Evolutionary conservation across 2,888 invertebrate species (phyloP).

Genomic region (Eupelmus urozonus): DNA sequence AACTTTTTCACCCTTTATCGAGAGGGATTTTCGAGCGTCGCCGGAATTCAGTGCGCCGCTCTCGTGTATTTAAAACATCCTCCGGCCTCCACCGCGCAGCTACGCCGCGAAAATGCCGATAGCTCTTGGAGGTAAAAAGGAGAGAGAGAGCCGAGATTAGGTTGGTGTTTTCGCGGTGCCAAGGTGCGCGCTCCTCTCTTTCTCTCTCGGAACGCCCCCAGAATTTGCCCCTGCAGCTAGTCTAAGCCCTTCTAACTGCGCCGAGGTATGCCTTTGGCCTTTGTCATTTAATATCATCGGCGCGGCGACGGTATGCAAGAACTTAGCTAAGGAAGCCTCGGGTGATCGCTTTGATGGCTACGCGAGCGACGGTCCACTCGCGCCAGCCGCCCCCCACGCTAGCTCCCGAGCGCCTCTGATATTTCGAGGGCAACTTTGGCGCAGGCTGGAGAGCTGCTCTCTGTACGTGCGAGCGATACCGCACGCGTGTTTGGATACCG

Average conservation of each 20-base stretch:
- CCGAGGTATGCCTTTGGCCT: constrained; percentile 76
- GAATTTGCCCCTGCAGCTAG: constrained; percentile 69
- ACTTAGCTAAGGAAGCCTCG: constrained; percentile 74
- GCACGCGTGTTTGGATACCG: not conserved
- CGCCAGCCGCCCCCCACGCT: not conserved
- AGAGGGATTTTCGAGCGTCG: constrained; percentile 62
- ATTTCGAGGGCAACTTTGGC: constrained; percentile 30
- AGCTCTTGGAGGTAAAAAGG: constrained; percentile 54
- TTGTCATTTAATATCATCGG: constrained; percentile 77
- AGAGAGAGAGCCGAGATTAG: not conserved
- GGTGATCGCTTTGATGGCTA: constrained; percentile 76
- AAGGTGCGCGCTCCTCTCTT: constrained; percentile 50
- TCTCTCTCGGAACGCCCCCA: constrained; percentile 64
- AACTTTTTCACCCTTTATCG: constrained; percentile 73
- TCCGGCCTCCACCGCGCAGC: too few species aligned
- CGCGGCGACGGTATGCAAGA: constrained; percentile 75
- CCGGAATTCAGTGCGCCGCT: constrained; percentile 54
- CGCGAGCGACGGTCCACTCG: constrained; percentile 61
- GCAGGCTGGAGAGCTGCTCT: too few species aligned
- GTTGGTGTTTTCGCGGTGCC: not conserved
- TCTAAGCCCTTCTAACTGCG: constrained; percentile 65
- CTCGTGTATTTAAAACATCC: constrained; percentile 77
- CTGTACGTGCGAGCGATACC: not conserved
- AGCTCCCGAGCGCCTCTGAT: constrained; percentile 8
- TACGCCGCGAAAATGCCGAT: constrained; percentile 75